Evolutionary conservation across 1,140 invertebrate species (phyloP).

Genomic region (Ostrea denselamellosa): DNA sequence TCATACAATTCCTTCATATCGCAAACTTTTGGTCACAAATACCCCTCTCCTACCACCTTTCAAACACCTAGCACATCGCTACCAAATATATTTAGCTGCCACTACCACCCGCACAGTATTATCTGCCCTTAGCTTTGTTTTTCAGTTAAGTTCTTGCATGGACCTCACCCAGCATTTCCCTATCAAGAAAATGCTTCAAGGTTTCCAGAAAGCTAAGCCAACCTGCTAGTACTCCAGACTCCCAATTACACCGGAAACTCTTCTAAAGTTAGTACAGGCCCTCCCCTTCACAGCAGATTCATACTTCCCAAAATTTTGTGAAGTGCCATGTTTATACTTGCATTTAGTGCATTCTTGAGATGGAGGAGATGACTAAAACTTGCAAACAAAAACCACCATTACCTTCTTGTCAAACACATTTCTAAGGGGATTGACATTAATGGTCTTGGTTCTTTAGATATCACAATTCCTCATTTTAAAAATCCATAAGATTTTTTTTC

Average conservation of each 20-base stretch:
- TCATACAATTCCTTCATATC: background rate
- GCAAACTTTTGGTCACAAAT: background rate
- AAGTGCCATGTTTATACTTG: slow-evolving; percentile 39
- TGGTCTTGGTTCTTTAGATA: background rate
- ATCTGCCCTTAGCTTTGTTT: background rate
- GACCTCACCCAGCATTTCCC: background rate
- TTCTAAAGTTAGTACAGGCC: background rate
- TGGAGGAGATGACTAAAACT: too few relatives aligned
- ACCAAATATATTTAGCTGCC: background rate
- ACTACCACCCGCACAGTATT: background rate
- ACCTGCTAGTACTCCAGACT: background rate
- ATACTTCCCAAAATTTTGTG: background rate
- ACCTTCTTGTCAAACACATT: background rate
- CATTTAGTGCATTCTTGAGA: slow-evolving; percentile 41
- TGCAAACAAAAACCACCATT: background rate
- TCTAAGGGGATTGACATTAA: background rate
- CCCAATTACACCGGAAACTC: slow-evolving; percentile 4
- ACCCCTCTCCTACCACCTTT: background rate
- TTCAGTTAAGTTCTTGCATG: background rate
- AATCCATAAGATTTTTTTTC: too few relatives aligned
- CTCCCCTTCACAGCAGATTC: background rate
- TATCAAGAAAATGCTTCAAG: background rate
- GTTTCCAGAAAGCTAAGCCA: background rate
- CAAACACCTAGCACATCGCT: background rate
- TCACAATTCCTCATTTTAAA: slow-evolving; percentile 18